Conservation (phyloP, 1,140 invertebrate species). For the Temnothorax longispinosus region DNA sequence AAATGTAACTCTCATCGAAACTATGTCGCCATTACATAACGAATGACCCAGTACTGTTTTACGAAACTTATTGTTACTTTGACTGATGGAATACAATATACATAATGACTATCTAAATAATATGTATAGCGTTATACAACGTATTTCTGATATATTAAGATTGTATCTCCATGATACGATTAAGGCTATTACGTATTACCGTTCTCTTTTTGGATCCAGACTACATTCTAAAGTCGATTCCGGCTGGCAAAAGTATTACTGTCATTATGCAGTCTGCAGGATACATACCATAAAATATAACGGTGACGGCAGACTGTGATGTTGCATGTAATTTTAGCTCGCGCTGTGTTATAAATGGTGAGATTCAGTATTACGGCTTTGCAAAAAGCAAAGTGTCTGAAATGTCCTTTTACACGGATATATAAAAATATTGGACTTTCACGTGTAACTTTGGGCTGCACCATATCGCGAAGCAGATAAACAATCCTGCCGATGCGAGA, state of each 20-base stretch:
- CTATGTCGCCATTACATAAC: conserved; percentile 31
- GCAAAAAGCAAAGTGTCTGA: neutral
- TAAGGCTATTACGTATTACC: conserved; percentile 57
- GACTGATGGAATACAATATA: conserved; percentile 29
- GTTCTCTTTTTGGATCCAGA: conserved; percentile 47
- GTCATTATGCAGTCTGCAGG: conserved; percentile 51
- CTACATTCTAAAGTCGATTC: conserved; percentile 51
- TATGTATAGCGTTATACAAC: conserved; percentile 54
- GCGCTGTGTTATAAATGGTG: conserved; percentile 24
- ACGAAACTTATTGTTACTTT: conserved; percentile 67
- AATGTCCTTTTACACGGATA: neutral
- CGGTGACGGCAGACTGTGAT: conserved; percentile 32
- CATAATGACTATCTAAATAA: conserved; percentile 43
- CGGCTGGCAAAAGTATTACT: conserved; percentile 51
- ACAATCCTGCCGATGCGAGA: neutral
- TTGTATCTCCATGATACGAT: conserved; percentile 53
- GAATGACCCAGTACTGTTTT: conserved; percentile 35
- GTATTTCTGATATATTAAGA: conserved; percentile 37
- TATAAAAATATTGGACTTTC: conserved; percentile 17
- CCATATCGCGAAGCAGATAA: neutral
- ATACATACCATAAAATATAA: conserved; percentile 51
- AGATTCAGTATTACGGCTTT: neutral
- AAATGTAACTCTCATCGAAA: conserved; percentile 5
- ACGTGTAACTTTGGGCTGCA: neutral
- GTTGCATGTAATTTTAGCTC: conserved; percentile 45